Evolutionary conservation across 2,888 invertebrate species (phyloP), one percentile per base, ranked within the genome.

Genomic region (Conus canariensis): DNA sequence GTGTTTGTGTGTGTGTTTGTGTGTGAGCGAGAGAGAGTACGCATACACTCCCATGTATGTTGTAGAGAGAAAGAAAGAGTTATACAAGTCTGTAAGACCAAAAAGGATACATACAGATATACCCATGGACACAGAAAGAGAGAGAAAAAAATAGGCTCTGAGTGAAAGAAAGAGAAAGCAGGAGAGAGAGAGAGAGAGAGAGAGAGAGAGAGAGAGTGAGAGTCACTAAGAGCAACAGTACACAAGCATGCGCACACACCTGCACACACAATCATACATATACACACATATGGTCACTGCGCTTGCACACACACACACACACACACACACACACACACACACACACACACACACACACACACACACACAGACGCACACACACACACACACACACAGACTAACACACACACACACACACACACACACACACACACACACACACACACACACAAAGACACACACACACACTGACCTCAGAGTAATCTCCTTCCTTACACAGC

Each of bases 401-500:
- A 45, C 0, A 64, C 74, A 74, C 74, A n/a, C 22, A n/a, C 70
- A 22, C 70, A 22, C 70, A 22, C 70, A 22, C 70, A 22, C 74
- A 74, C 74, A 74, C 74, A 74, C 74, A 74, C n/a, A n/a, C 74
- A 74, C 74, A 74, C n/a, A 74, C 74, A 74, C 74, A 74, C n/a
- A 74, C 74, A 74, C n/a, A n/a, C 74, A 74, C 74, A 74, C 74
- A 74, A 25, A 64, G 6, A 74, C 74, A 74, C 74, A 74, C 74
- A 74, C 74, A 74, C 74, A n/a, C n/a, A 74, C 80, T 67, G 90
- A 96, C 96, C 93, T 98, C 97, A 90, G 97, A 97, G 92, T 97
- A 97, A 96, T 98, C 98, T 0, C 98, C 98, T 94, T 98, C 98
- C 90, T 97, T 97, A 94, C 98, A 98, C 30, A 99, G 96, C 58